Conservation (phyloP, 2,113 vertebrate species). For the Chamaetylas fuelleborni region DNA sequence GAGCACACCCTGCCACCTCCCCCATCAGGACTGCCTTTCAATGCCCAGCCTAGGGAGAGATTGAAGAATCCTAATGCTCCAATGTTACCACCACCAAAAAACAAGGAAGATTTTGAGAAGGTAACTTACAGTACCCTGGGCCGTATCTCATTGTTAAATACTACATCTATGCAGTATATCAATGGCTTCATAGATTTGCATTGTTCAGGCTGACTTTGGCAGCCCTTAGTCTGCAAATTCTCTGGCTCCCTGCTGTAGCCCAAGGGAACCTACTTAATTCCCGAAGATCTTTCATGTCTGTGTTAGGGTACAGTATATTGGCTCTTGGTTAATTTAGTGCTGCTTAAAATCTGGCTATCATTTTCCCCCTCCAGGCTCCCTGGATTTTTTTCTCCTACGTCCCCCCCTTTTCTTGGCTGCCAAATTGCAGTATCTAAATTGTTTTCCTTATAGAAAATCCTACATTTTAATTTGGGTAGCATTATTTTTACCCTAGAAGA, state of each 20-base stretch:
- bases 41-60: conserved; percentile 95
- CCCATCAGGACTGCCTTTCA: conserved; percentile 97
- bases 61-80: conserved; percentile 95
- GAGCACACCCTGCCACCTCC: conserved; percentile 97
- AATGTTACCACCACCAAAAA: conserved; percentile 94
- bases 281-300: conserved; percentile 18
- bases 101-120: conserved; percentile 99
- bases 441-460: conserved; percentile 60
- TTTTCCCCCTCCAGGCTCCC: conserved; percentile 72
- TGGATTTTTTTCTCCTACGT: conserved; percentile 67
- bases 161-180: conserved; percentile 75
- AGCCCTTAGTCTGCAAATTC: conserved; percentile 65
- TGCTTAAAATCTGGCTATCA: conserved; percentile 63
- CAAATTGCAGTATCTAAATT: conserved; percentile 73
- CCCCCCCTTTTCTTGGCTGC: conserved; percentile 73
- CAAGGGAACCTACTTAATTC: conserved; percentile 61
- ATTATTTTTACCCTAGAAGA: conserved; percentile 68
- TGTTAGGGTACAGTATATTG: conserved; percentile 40
- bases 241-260: conserved; percentile 76
- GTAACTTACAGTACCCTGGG: conserved; percentile 85
- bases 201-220: conserved; percentile 69
- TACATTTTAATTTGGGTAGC: conserved; percentile 67
- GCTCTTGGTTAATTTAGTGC: conserved; percentile 57
- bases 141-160: conserved; percentile 72
- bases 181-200: conserved; percentile 69